phyloP scores from a whole-genome alignment of 92 coral and sea anemone species.

The Epizoanthus scotinus region DNA sequence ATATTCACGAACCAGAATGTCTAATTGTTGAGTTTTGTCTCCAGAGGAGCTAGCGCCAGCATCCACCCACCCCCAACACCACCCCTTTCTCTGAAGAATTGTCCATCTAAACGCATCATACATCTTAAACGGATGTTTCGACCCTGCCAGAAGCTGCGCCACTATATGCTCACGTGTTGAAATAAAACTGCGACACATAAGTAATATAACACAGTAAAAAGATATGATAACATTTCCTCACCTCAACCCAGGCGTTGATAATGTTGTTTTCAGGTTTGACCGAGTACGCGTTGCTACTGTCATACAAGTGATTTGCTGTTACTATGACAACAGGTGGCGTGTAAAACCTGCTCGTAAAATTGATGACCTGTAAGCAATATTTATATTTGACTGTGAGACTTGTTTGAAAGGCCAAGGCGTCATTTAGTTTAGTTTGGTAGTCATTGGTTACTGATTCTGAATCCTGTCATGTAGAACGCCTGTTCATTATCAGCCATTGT shows the following conservation, averaged over 20 bases:
- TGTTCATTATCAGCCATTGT: background rate
- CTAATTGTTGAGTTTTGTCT: too few species aligned
- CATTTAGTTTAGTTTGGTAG: background rate
- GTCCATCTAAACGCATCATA: too few species aligned
- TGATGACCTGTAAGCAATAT: conserved; percentile 40
- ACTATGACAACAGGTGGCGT: conserved; percentile 68
- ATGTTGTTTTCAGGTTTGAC: conserved; percentile 60
- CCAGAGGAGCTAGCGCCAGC: too few species aligned
- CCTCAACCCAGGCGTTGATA: conserved; percentile 62
- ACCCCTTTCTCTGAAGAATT: too few species aligned
- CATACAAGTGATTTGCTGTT: conserved; percentile 55
- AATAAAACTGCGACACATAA: background rate
- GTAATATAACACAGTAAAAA: background rate
- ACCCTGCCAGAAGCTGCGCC: too few species aligned
- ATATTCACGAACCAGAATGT: too few species aligned
- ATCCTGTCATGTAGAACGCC: too few species aligned
- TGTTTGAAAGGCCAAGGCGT: background rate
- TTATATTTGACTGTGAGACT: background rate
- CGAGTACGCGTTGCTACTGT: conserved; percentile 52
- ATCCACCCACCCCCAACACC: too few species aligned
- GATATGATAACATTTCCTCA: background rate
- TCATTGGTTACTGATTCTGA: too few species aligned
- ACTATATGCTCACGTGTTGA: background rate
- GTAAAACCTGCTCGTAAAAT: conserved; percentile 55
- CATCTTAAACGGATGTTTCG: too few species aligned